Percentiles rank a stretch among this genome's conserved stretches.
Conservation (phyloP, 2,888 invertebrate species). For the Marronus borbonicus region DNA sequence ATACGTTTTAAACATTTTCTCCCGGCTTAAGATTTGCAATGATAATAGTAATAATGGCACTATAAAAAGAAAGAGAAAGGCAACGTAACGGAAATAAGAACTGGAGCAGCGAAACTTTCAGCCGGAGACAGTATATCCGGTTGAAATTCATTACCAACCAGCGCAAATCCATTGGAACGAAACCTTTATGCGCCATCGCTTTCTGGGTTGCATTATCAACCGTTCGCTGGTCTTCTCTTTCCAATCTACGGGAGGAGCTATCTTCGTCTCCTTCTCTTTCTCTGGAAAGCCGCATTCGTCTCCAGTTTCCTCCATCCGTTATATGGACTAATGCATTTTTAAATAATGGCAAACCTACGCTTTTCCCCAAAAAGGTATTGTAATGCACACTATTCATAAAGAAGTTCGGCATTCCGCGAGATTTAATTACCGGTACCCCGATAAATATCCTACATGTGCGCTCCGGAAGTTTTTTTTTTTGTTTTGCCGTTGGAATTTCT, state of each 20-base stretch:
- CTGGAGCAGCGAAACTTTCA: conserved; percentile 39
- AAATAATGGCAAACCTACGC: conserved; percentile 57
- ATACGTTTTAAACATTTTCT: conserved; percentile 11
- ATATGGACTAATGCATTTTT: conserved; percentile 59
- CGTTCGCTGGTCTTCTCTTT: conserved; percentile 47
- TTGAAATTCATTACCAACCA: conserved; percentile 48
- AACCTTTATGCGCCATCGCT: conserved; percentile 49
- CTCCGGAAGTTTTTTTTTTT: too few relatives aligned
- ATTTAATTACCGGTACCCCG: conserved; percentile 57
- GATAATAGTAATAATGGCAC: conserved; percentile 30
- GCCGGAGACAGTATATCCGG: conserved; percentile 43
- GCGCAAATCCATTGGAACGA: conserved; percentile 48
- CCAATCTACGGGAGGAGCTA: background rate
- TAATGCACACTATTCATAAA: conserved; percentile 59
- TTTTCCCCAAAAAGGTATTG: conserved; percentile 56
- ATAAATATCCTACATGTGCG: background rate
- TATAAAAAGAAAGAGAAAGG: background rate
- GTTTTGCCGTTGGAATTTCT: too few relatives aligned
- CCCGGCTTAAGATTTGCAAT: conserved; percentile 12
- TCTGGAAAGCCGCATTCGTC: conserved; percentile 33
- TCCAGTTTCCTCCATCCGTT: conserved; percentile 49
- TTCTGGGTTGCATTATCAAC: conserved; percentile 53
- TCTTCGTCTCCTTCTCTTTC: conserved; percentile 48
- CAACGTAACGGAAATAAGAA: conserved; percentile 32
- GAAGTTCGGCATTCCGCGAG: conserved; percentile 58